These are phyloP conservation scores for Helogale parvula DNA, from an alignment of 2,113 vertebrate species.

Conservation along the genomic window DNA sequence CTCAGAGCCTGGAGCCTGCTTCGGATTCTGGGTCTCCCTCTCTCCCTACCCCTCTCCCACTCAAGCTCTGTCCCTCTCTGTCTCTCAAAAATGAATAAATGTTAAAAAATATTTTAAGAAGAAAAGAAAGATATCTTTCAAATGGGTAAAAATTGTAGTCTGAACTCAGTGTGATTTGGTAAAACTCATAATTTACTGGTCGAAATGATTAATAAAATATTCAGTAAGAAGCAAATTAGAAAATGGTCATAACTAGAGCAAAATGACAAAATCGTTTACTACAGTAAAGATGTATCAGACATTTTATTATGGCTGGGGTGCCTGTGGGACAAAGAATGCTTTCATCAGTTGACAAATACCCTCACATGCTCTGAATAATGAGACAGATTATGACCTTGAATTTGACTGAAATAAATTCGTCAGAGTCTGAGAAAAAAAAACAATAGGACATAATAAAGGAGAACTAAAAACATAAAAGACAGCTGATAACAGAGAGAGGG, in stretches of 20 bases:
- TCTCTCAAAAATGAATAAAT: too few relatives aligned
- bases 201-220: slow-evolving; percentile 18
- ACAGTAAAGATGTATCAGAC: neutral
- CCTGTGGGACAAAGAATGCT: neutral
- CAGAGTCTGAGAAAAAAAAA: neutral
- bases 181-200: neutral
- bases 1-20: too few relatives aligned
- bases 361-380: neutral
- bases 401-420: neutral
- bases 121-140: neutral
- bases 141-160: neutral
- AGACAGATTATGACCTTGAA: neutral
- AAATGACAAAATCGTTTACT: neutral
- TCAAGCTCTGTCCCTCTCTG: too few relatives aligned
- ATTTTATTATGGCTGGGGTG: neutral
- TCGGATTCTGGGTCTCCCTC: too few relatives aligned
- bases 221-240: neutral
- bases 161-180: neutral
- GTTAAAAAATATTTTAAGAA: too few relatives aligned
- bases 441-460: neutral
- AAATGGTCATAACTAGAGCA: neutral
- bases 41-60: too few relatives aligned
- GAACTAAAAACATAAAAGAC: neutral
- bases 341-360: neutral
- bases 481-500: neutral